phyloP scores from a whole-genome alignment of 1,140 invertebrate species.

The Drosophila pseudoobscura region DNA sequence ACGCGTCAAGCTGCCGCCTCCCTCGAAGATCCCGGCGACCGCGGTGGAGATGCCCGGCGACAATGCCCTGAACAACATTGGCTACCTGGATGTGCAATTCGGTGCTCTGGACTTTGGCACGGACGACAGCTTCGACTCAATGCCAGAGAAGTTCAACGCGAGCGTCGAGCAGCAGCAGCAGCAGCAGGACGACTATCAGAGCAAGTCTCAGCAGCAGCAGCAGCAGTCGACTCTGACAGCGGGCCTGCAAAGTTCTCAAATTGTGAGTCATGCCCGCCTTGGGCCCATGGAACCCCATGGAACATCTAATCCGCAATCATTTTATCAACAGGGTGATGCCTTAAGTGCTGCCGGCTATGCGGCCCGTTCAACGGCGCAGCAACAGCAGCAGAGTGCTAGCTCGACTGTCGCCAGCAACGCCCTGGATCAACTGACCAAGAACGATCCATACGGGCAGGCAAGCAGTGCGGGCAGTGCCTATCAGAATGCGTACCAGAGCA shows the following conservation, averaged over 20 bases:
- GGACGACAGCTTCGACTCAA: constrained; percentile 85
- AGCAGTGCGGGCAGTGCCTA: constrained; percentile 56
- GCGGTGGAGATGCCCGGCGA: constrained; percentile 98
- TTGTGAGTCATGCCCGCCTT: constrained; percentile 47
- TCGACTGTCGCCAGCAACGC: constrained; percentile 47
- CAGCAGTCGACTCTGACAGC: constrained; percentile 67
- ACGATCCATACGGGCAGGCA: constrained; percentile 76
- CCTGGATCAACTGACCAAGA: constrained; percentile 79
- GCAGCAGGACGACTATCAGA: constrained; percentile 76
- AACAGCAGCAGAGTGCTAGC: constrained; percentile 55
- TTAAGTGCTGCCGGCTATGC: constrained; percentile 67
- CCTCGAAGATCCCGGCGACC: constrained; percentile 96
- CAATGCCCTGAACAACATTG: constrained; percentile 87
- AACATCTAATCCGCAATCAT: no score
- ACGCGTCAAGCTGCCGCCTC: constrained; percentile 93
- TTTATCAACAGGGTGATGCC: constrained; percentile 60
- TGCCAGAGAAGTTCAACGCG: constrained; percentile 84
- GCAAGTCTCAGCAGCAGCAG: constrained; percentile 61
- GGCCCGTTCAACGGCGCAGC: constrained; percentile 58
- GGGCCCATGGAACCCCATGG: no score
- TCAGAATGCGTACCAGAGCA: constrained; percentile 76
- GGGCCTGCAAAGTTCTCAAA: constrained; percentile 77
- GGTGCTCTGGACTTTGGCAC: constrained; percentile 94
- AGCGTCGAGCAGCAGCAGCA: constrained; percentile 74
- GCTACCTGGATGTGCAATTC: constrained; percentile 96